Conservation (phyloP, 2,797 vertebrate genomes). For the Rhinophrynus dorsalis region DNA sequence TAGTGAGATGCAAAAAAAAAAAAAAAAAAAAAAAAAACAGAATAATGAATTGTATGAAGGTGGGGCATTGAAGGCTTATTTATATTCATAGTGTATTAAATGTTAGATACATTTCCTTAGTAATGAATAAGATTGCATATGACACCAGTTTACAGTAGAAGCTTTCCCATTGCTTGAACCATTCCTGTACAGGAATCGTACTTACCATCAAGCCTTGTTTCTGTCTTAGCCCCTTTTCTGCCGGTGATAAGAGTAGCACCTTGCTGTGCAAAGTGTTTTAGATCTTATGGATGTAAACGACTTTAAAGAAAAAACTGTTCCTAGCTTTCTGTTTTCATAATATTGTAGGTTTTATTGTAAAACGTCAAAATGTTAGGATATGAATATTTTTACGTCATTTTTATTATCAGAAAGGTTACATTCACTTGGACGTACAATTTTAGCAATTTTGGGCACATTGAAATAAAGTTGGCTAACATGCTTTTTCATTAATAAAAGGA, state of each 20-base stretch:
- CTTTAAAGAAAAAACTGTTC: too few species aligned
- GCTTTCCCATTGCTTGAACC: neutral
- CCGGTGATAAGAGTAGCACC: neutral
- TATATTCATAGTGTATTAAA: too few species aligned
- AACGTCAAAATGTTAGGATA: conserved; percentile 3
- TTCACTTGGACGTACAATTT: conserved; percentile 13
- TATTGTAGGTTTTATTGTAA: conserved; percentile 12
- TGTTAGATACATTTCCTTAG: too few species aligned
- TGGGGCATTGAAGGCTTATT: too few species aligned
- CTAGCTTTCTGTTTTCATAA: neutral
- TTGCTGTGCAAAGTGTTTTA: neutral
- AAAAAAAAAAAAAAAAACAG: too few species aligned
- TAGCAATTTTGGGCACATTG: conserved; percentile 21
- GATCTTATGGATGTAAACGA: too few species aligned
- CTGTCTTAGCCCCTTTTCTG: neutral
- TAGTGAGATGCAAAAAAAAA: too few species aligned
- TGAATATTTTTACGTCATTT: conserved; percentile 16
- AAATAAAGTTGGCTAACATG: conserved; percentile 13
- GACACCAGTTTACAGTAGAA: neutral
- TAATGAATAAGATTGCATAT: neutral
- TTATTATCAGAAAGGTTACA: conserved; percentile 9
- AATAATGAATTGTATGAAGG: too few species aligned
- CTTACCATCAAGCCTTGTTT: neutral
- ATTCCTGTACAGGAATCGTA: too few species aligned
- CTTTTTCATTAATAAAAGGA: conserved; percentile 23